Evolutionary conservation across 2,888 invertebrate genomes (phyloP).

Genomic region (Ectemnius lituratus): DNA sequence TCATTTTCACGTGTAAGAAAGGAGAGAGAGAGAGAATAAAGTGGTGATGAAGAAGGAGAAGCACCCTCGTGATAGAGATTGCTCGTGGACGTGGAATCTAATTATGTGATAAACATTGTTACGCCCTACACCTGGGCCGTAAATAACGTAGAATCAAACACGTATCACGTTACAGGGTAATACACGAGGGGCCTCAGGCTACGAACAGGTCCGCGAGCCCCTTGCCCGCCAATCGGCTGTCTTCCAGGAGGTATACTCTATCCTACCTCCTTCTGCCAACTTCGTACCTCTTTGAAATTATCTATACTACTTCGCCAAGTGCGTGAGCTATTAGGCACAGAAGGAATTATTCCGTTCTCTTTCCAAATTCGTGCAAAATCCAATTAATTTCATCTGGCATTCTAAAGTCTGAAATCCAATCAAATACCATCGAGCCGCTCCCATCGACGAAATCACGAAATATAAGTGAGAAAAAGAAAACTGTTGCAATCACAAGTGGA

Average conservation of each 20-base stretch:
- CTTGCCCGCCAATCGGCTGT: conserved; percentile 39
- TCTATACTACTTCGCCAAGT: conserved; percentile 30
- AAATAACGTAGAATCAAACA: conserved; percentile 67
- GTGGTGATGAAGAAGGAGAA: too few relatives aligned
- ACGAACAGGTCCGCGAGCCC: conserved; percentile 45
- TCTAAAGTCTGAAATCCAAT: too few relatives aligned
- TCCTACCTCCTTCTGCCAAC: conserved; percentile 32
- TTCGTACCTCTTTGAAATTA: conserved; percentile 39
- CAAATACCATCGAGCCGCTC: too few relatives aligned
- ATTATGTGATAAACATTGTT: conserved; percentile 64
- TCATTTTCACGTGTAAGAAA: too few relatives aligned
- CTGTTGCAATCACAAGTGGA: too few relatives aligned
- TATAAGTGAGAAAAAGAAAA: too few relatives aligned
- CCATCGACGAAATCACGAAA: too few relatives aligned
- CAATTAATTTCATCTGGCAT: too few relatives aligned
- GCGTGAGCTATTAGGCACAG: too few relatives aligned
- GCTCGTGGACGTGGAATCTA: conserved; percentile 56
- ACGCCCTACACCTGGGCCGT: conserved; percentile 56
- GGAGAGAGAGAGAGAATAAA: too few relatives aligned
- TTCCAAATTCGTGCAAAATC: too few relatives aligned
- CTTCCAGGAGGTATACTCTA: conserved; percentile 18
- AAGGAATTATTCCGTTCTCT: too few relatives aligned
- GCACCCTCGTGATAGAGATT: conserved; percentile 51
- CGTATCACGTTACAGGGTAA: conserved; percentile 64
- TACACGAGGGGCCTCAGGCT: conserved; percentile 38